A percentile compares a stretch with the other conserved stretches of the same genome.
Conservation (phyloP, 2,888 invertebrate species). For the Phyllotreta striolata region DNA sequence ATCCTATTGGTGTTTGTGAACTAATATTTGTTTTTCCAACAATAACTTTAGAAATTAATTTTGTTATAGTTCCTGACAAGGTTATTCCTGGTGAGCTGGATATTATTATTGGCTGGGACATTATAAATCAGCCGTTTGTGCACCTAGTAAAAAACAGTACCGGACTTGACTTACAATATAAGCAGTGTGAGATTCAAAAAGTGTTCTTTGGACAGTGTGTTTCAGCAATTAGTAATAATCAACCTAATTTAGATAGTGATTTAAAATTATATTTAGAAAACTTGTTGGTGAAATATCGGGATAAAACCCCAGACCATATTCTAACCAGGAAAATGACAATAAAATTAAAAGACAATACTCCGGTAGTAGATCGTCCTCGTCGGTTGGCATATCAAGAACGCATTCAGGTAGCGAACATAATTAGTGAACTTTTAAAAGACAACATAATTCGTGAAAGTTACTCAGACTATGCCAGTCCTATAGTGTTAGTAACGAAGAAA, state of each 20-base stretch:
- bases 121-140: conserved; percentile 14
- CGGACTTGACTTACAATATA: no score
- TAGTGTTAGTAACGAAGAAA: conserved; percentile 41
- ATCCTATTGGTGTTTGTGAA: conserved; percentile 34
- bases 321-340: conserved; percentile 39
- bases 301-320: conserved; percentile 36
- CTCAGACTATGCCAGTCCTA: conserved; percentile 42
- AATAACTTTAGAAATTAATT: conserved; percentile 37
- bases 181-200: no score
- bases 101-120: conserved; percentile 21
- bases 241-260: no score
- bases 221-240: no score
- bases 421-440: conserved; percentile 35
- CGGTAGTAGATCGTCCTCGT: conserved; percentile 35
- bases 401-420: conserved; percentile 30
- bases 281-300: no score
- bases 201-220: no score
- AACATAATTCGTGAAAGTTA: conserved; percentile 39
- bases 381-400: conserved; percentile 34
- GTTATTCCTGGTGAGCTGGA: conserved; percentile 32
- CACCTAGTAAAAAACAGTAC: conserved; percentile 12
- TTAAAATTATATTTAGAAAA: no score
- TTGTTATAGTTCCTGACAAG: conserved; percentile 33
- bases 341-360: conserved; percentile 32
- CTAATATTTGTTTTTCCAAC: conserved; percentile 35